Evolutionary conservation across 2,113 vertebrate genomes (phyloP).

Genomic region (Leucosticte australis): DNA sequence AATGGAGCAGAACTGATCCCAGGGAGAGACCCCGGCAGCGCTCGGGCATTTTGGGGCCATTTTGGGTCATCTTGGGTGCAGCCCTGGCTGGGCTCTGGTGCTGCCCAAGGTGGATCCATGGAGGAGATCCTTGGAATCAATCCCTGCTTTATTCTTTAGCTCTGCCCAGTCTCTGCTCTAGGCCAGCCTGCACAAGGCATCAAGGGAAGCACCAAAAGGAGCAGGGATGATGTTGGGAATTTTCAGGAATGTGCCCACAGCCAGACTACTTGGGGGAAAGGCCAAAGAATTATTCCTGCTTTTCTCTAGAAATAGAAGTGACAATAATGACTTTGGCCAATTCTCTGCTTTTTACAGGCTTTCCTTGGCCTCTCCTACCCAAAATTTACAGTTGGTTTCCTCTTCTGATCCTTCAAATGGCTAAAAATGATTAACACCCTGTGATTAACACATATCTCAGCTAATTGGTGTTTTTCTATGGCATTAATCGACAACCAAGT

Average conservation of each 20-base stretch:
- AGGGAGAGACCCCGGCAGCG: no score
- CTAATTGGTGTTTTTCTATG: neutral
- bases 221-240: neutral
- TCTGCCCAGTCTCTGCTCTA: accelerated
- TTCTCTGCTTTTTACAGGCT: neutral
- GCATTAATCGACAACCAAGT: accelerated
- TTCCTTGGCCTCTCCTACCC: neutral
- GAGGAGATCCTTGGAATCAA: neutral
- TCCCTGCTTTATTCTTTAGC: neutral
- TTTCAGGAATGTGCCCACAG: neutral
- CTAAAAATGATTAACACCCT: neutral
- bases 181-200: neutral
- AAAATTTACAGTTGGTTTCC: neutral
- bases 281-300: neutral
- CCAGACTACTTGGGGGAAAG: neutral
- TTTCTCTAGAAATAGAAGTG: neutral
- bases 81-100: no score
- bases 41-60: no score
- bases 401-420: neutral
- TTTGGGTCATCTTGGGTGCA: no score
- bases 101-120: neutral
- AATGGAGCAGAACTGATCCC: no score
- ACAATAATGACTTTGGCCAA: neutral
- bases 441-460: neutral
- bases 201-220: neutral